Conservation (phyloP, 92 coral and sea anemone species). For the Desmophyllum pertusum region DNA sequence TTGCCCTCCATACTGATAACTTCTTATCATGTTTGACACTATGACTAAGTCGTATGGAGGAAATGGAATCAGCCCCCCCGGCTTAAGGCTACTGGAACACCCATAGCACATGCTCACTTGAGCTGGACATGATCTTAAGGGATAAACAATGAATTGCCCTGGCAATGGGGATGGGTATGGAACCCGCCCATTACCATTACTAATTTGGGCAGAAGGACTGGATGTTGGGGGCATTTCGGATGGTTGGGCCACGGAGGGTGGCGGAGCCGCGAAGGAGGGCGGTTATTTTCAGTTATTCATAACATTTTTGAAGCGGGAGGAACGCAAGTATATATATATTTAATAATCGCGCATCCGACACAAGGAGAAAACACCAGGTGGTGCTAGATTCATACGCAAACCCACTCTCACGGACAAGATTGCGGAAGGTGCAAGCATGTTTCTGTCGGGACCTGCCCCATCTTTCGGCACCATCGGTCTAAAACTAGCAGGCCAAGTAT, state of each 20-base stretch:
- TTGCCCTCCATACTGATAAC: constrained; percentile 2
- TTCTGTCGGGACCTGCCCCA: too few relatives aligned
- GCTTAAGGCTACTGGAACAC: constrained; percentile 29
- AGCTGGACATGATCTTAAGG: constrained; percentile 6
- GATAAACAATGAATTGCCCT: constrained; percentile 24
- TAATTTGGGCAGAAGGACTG: neutral
- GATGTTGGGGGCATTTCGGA: neutral
- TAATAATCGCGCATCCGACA: too few relatives aligned
- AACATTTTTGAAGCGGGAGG: too few relatives aligned
- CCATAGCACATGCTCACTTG: constrained; percentile 41
- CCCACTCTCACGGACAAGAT: too few relatives aligned
- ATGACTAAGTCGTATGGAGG: constrained; percentile 7
- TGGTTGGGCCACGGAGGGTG: neutral
- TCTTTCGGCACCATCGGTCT: too few relatives aligned
- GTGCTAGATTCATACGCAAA: too few relatives aligned
- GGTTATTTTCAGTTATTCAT: too few relatives aligned
- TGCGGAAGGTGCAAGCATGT: too few relatives aligned
- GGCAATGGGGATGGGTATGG: constrained; percentile 28
- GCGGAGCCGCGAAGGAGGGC: neutral
- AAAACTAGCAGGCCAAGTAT: too few relatives aligned
- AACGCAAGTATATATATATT: too few relatives aligned
- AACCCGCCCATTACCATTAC: neutral
- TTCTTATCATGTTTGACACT: neutral
- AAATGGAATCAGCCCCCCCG: constrained; percentile 30
- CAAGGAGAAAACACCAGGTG: too few relatives aligned